Base-by-base conservation (phyloP, 2,888 invertebrate species). In the Epinotia bilunana region DNA sequence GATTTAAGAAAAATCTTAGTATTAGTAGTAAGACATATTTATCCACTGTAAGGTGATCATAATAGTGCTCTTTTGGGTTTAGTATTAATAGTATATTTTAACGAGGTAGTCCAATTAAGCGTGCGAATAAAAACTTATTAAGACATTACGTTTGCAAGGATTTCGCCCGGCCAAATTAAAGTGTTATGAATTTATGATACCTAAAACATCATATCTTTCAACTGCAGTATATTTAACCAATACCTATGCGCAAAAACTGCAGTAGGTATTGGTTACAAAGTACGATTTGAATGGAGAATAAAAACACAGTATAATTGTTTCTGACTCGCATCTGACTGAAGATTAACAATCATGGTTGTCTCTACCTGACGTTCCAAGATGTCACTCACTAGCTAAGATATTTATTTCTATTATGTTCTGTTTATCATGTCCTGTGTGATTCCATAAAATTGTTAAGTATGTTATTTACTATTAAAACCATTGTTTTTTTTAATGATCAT, bases 221-320 rank as follows among this genome's bases (percentile, higher is more conserved):
- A 6, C 6, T 6, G 49, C 49, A 4, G n/a, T 53, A 16, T n/a
- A 53, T 53, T 16, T 20, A 23, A 28, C 23, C 28, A 4, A 23
- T n/a, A n/a, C n/a, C 6, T 53, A 33, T 33, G 49, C n/a, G 49
- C n/a, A 28, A 28, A 58, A 58, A 58, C 28, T 58, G 23, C 64
- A 46, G 49, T 23, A 23, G 23, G 23, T 12, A 7, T 43, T 49
- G 28, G 58, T 20, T 58, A 28, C 58, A 58, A 58, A 58, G 23
- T 58, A 23, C 58, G 58, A 58, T 58, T 23, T 58, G 58, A 58
- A 58, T 58, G 58, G 58, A 23, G 13, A 28, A 58, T 58, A 28
- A 28, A 9, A 23, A 58, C 23, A 23, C 13, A 20, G 5, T 13
- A 28, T 53, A 28, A 23, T 23, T 64, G 3, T 16, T 46, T 23